Conservation (phyloP, 2,113 vertebrate genomes). For the Anolis sagrei region DNA sequence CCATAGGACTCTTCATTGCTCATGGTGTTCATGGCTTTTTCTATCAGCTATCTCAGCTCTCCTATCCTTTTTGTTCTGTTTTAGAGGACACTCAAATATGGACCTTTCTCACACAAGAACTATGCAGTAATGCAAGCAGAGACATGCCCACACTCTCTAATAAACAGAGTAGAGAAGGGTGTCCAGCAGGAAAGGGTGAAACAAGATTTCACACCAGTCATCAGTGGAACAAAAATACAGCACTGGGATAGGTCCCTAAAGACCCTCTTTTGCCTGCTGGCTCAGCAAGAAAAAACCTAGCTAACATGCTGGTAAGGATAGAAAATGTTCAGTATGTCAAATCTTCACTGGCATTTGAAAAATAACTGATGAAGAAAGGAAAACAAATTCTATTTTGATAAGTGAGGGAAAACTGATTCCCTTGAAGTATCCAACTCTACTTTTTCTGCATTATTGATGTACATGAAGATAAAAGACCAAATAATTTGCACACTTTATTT, state of each 20-base stretch:
- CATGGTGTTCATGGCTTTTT: neutral
- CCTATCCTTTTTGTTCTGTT: neutral
- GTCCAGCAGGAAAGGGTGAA: conserved; percentile 26
- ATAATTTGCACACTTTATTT: neutral
- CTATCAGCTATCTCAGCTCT: neutral
- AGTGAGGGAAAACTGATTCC: neutral
- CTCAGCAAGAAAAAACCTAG: neutral
- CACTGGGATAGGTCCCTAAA: neutral
- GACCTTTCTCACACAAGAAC: neutral
- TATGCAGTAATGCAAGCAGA: neutral
- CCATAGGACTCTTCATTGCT: neutral
- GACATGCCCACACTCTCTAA: neutral
- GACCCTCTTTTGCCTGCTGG: neutral
- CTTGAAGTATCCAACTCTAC: neutral
- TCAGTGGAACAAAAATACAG: conserved; percentile 13
- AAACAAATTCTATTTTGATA: neutral
- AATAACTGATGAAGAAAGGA: neutral
- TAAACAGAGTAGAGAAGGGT: neutral
- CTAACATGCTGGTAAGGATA: neutral
- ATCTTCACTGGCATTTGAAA: neutral
- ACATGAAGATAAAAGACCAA: neutral
- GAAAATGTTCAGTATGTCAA: neutral
- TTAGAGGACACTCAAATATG: neutral
- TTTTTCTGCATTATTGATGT: neutral
- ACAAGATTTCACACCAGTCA: conserved; percentile 7